Percentiles rank a stretch among this genome's conserved stretches.
Conservation (phyloP, 1,140 invertebrate genomes). For the Medauroidea extradentata region DNA sequence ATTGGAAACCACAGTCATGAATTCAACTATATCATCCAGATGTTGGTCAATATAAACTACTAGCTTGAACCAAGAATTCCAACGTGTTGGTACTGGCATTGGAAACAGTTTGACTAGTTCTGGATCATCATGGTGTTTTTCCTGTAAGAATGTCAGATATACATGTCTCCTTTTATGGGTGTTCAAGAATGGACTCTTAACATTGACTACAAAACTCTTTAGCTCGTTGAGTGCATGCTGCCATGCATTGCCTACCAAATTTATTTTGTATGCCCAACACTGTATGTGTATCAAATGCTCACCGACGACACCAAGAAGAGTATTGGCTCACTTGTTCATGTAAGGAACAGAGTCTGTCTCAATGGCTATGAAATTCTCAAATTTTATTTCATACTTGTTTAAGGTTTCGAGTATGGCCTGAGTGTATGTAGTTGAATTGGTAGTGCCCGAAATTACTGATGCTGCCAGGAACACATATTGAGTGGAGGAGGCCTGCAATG, state of each 20-base stretch:
- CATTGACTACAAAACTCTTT: background rate
- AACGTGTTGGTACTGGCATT: background rate
- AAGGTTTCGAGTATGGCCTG: background rate
- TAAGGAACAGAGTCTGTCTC: background rate
- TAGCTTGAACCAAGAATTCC: background rate
- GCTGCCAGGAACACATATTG: background rate
- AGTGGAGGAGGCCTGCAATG: background rate
- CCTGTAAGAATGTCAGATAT: background rate
- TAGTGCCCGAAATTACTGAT: background rate
- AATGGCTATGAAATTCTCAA: background rate
- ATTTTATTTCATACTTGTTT: background rate
- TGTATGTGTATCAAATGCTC: background rate
- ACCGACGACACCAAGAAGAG: background rate
- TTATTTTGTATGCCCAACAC: conserved; percentile 3
- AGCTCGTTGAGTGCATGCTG: background rate
- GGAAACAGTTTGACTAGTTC: background rate
- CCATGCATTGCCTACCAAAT: background rate
- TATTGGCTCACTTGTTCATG: background rate
- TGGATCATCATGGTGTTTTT: background rate
- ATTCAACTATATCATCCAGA: background rate
- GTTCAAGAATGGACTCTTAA: background rate
- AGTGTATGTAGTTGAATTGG: background rate
- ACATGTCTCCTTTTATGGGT: background rate
- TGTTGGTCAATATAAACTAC: background rate
- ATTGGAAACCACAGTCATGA: background rate